Evolutionary conservation across 1,140 invertebrate species (phyloP).

Genomic region (Arion vulgaris): DNA sequence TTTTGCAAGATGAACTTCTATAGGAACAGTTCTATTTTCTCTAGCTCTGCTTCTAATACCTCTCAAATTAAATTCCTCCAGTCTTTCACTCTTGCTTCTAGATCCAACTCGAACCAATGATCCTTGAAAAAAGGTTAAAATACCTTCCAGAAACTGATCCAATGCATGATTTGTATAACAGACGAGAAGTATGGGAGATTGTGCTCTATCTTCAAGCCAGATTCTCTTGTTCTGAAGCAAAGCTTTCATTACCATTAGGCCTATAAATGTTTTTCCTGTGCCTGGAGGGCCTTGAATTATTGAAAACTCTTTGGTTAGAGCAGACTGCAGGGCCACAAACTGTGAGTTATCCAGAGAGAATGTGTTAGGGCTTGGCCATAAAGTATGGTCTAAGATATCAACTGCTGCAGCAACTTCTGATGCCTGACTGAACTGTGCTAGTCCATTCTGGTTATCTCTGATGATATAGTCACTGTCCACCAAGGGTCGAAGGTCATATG

Average conservation of each 20-base stretch:
- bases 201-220: conserved; percentile 52
- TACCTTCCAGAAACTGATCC: conserved; percentile 87
- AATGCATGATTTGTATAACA: conserved; percentile 91
- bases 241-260: conserved; percentile 68
- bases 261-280: conserved; percentile 69
- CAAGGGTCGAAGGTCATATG: conserved; percentile 54
- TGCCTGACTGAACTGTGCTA: conserved; percentile 16
- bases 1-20: conserved; percentile 45
- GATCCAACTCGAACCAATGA: conserved; percentile 82
- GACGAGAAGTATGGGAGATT: conserved; percentile 81
- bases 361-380: conserved; percentile 59
- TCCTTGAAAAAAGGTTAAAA: conserved; percentile 54
- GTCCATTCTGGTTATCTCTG: conserved; percentile 36
- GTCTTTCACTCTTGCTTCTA: conserved; percentile 76
- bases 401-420: conserved; percentile 33
- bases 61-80: conserved; percentile 49
- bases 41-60: conserved; percentile 43
- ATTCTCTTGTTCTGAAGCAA: conserved; percentile 65
- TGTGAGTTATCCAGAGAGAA: conserved; percentile 73
- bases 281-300: conserved; percentile 81
- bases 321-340: conserved; percentile 70
- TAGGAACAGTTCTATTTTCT: conserved; percentile 37
- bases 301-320: conserved; percentile 73
- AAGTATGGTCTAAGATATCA: conserved; percentile 36
- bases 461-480: conserved; percentile 47